Percentiles rank a stretch among this genome's conserved stretches.
These are phyloP conservation scores for Lacerta agilis DNA, from an alignment of 2,797 vertebrate species.

Conservation along the genomic window DNA sequence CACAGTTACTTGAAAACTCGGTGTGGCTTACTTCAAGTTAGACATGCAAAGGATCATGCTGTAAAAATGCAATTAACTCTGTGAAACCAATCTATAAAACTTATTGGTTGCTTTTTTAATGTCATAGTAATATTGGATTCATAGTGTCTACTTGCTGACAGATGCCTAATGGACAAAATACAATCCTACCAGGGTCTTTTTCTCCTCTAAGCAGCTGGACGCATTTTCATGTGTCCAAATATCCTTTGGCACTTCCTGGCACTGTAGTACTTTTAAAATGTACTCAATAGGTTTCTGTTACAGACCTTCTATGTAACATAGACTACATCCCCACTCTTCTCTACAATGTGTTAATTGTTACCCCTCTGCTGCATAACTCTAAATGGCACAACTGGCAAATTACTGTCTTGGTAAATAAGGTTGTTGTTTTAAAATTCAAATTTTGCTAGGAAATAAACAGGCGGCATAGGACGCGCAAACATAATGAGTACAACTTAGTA, in stretches of 20 bases:
- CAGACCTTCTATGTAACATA: slow-evolving; percentile 29
- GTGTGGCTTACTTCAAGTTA: background rate
- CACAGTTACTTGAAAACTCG: background rate
- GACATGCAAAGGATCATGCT: background rate
- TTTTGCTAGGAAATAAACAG: slow-evolving; percentile 22
- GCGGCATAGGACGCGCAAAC: slow-evolving; percentile 35
- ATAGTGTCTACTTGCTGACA: slow-evolving; percentile 52
- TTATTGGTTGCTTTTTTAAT: background rate
- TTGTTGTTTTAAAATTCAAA: slow-evolving; percentile 19
- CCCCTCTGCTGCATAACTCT: slow-evolving; percentile 58
- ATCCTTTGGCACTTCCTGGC: slow-evolving; percentile 44
- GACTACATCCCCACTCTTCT: background rate
- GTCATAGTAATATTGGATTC: slow-evolving; percentile 54
- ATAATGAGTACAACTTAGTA: too few relatives aligned
- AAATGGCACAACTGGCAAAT: slow-evolving; percentile 64
- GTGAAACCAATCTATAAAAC: slow-evolving; percentile 6
- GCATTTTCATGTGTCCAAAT: slow-evolving; percentile 51
- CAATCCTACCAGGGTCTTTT: slow-evolving; percentile 33
- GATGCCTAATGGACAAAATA: slow-evolving; percentile 54
- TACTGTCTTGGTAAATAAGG: slow-evolving; percentile 69
- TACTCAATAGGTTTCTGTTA: slow-evolving; percentile 37
- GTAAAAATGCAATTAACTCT: background rate
- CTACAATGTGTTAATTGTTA: slow-evolving; percentile 72
- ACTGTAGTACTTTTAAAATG: slow-evolving; percentile 21
- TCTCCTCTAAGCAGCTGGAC: slow-evolving; percentile 26